Percentiles rank a stretch among this genome's conserved stretches.
Evolutionary conservation across 1,140 invertebrate genomes (phyloP).

Genomic region (Anoplolepis gracilipes): DNA sequence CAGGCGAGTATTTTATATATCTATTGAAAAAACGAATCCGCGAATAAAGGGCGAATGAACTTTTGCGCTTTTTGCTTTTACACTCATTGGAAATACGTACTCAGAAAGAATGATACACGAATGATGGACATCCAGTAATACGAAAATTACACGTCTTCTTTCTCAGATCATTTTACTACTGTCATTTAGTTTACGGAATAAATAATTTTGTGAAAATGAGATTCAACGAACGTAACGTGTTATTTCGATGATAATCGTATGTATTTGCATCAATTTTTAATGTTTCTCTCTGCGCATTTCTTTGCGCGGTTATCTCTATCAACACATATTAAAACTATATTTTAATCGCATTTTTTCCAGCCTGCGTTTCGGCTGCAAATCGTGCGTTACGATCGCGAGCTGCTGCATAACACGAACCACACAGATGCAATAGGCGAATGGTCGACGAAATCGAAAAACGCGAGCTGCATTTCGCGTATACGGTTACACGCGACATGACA

Average conservation of each 20-base stretch:
- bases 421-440: not conserved
- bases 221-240: constrained; percentile 1
- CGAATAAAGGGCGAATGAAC: not conserved
- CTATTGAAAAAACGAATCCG: too few relatives aligned
- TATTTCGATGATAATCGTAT: not conserved
- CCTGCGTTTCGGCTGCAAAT: not conserved
- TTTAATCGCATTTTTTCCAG: not conserved
- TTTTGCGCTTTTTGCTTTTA: not conserved
- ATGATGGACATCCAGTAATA: not conserved
- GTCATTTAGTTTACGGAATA: not conserved
- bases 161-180: not conserved
- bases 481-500: constrained; percentile 29
- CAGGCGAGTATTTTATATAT: not conserved
- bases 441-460: constrained; percentile 34
- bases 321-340: constrained; percentile 34
- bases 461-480: constrained; percentile 1
- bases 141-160: not conserved
- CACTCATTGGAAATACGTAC: not conserved
- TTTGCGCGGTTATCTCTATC: not conserved
- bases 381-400: not conserved
- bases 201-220: not conserved
- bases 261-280: not conserved
- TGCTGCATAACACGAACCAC: not conserved
- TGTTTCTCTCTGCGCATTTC: not conserved
- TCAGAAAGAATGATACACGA: not conserved